Base-by-base conservation (phyloP, 2,113 vertebrate species). In the Mugil cephalus region DNA sequence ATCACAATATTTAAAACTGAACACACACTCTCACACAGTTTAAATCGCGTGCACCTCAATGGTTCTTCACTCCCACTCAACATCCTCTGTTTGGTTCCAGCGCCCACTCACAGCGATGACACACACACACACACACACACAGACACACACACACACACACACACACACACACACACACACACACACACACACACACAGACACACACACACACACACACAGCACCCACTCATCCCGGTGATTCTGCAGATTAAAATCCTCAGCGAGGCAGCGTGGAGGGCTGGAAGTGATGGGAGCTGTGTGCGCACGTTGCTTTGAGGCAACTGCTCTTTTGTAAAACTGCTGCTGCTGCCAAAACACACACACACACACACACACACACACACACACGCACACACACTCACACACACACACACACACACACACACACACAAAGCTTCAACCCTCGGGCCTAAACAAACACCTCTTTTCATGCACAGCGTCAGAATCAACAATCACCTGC, bases 21-120 rank as follows among this genome's bases (percentile, higher is more conserved):
- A 85, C 48, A 72, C 46, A 64, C 59, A 43, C 69, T 54, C 45
- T 67, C 62, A 82, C 77, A 73, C 71, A 75, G n/a, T n/a, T n/a
- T 60, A 83, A 65, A 83, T 74, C 77, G 84, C 73, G 63, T 61
- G 79, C 84, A 89, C 80, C 74, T 87, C 79, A 90, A 90, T 86
- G 72, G 81, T 88, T 69, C 89, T 92, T 86, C 64, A 88, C 84
- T 88, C 88, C 89, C 88, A 91, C 87, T 34, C 86, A 84, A 82
- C 72, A 87, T 90, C 84, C 85, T 88, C 87, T 84, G 83, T 87
- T 88, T 89, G 87, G 84, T 87, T 81, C 74, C 84, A 88, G 89
- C 86, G 43, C 91, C 90, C 83, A 87, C 91, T 79, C 83, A 86
- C 80, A 69, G 77, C 30, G 38, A 85, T 84, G 81, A 86, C 88